phyloP scores from a whole-genome alignment of 2,888 invertebrate genomes.

The Parnassius orleans region DNA sequence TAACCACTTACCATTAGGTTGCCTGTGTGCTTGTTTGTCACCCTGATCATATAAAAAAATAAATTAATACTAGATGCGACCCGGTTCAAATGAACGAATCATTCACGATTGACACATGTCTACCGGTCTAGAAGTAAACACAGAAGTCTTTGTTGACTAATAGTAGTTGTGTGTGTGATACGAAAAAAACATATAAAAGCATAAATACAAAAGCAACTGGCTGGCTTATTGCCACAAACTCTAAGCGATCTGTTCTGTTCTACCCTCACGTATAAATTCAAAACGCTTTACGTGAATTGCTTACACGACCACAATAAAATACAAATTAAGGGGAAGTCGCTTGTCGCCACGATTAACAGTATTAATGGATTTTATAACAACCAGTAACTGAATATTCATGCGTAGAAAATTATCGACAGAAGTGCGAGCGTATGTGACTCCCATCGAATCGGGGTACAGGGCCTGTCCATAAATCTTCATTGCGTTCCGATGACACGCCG shows the following conservation, averaged over 20 bases:
- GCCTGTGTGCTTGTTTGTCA: no score
- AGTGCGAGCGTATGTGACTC: constrained; percentile 55
- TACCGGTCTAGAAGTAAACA: no score
- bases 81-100: no score
- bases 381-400: constrained; percentile 55
- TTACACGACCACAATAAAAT: not conserved
- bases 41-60: no score
- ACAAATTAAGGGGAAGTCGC: constrained; percentile 4
- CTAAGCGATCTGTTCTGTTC: not conserved
- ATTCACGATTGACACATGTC: no score
- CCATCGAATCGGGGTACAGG: constrained; percentile 58
- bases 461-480: constrained; percentile 79
- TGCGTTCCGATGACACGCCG: constrained; percentile 79
- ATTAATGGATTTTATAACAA: constrained; percentile 25
- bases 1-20: no score
- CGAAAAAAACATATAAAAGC: not conserved
- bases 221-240: constrained; percentile 2
- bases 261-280: not conserved
- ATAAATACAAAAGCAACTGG: not conserved
- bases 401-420: constrained; percentile 39
- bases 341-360: constrained; percentile 7
- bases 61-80: no score
- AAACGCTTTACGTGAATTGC: constrained; percentile 2
- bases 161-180: no score
- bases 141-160: no score